A percentile compares a stretch with the other conserved stretches of the same genome.
These are phyloP conservation scores for Ridgeia piscesae DNA, from an alignment of 1,140 invertebrate genomes.

Conservation along the genomic window DNA sequence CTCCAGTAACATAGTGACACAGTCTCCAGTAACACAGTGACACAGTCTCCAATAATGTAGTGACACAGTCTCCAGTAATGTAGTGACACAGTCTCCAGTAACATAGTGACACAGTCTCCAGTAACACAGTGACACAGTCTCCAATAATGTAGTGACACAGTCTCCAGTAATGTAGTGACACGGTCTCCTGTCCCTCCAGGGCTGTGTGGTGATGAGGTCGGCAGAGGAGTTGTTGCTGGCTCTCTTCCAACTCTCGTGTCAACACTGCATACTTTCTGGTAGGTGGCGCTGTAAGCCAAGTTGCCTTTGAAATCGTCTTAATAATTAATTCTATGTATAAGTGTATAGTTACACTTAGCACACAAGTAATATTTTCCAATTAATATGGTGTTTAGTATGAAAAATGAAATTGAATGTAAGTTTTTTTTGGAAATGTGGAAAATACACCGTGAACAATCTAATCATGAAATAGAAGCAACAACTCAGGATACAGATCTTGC, in stretches of 20 bases:
- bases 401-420: background rate
- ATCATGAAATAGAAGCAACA: too few relatives aligned
- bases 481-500: too few relatives aligned
- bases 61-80: too few relatives aligned
- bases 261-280: conserved; percentile 7
- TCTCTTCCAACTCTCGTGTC: conserved; percentile 2
- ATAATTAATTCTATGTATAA: background rate
- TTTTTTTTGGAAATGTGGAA: too few relatives aligned
- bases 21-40: background rate
- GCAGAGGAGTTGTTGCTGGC: background rate
- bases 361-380: background rate
- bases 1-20: background rate
- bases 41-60: too few relatives aligned
- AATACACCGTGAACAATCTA: too few relatives aligned
- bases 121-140: background rate
- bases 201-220: background rate
- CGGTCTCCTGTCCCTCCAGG: background rate
- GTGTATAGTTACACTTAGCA: background rate
- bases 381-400: background rate
- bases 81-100: background rate
- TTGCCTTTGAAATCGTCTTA: background rate
- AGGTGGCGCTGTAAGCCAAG: background rate
- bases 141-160: too few relatives aligned
- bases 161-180: background rate
- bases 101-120: too few relatives aligned